Conservation (phyloP, 2,113 vertebrate species). For the Odontophorus gujanensis region DNA sequence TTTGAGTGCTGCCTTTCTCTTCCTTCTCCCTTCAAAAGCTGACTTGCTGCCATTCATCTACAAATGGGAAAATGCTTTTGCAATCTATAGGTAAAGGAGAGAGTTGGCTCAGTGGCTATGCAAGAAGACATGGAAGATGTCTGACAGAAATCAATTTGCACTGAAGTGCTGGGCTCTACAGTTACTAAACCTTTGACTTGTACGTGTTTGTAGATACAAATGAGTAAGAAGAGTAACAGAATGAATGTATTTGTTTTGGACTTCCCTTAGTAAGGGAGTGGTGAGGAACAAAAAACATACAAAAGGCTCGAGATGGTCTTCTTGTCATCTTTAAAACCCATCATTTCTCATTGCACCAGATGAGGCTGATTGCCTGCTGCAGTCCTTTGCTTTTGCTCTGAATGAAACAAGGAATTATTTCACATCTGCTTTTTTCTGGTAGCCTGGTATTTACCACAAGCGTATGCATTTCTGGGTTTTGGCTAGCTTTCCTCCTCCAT, state of each 20-base stretch:
- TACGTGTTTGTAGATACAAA: neutral
- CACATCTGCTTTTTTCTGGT: neutral
- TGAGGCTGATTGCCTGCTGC: rapidly evolving
- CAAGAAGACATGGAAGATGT: neutral
- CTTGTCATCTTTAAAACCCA: neutral
- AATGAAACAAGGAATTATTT: neutral
- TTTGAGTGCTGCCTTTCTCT: slow-evolving; percentile 15
- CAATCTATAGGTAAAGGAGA: neutral
- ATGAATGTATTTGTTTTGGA: neutral
- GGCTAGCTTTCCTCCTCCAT: neutral
- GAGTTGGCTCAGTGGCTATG: neutral
- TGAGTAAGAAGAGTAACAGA: neutral
- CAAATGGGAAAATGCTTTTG: neutral
- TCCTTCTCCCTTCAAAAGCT: neutral
- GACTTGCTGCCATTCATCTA: neutral
- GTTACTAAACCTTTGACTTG: neutral
- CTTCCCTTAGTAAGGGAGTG: neutral
- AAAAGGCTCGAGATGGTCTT: neutral
- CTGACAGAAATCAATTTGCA: neutral
- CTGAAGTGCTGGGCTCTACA: neutral
- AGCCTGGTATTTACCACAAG: neutral
- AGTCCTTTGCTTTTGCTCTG: neutral
- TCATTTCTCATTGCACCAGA: neutral
- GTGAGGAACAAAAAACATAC: neutral
- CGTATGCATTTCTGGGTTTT: rapidly evolving